Base-by-base conservation (phyloP, 2,797 vertebrate species). In the Melanotaenia maccullochi region DNA sequence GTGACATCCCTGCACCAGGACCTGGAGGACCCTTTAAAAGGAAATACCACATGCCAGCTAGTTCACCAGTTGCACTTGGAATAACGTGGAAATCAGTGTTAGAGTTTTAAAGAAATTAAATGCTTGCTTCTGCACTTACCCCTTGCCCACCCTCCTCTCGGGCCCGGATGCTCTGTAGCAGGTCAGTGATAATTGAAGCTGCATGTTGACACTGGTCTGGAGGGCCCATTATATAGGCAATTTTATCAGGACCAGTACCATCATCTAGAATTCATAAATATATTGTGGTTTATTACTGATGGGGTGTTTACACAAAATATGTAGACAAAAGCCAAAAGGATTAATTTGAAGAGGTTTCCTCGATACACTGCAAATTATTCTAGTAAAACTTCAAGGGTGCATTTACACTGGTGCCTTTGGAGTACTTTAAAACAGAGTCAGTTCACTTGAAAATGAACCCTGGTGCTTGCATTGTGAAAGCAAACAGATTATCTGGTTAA, bases 121-220 rank as follows among this genome's bases (percentile, higher is more conserved):
- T 3, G 4, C 12, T 18, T 18, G 0, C 3, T 0, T 40, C 4
- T 49, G 28, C 12, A 83, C 89, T 35, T 79, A 93, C 94, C 82
- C 91, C 92, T 75, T 95, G 91, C 0, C 94, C 94, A 0, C 93
- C 94, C 75, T 95, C 95, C 69, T 95, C 95, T 71, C 95, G 82
- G 42, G 96, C 97, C 57, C 97, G 85, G 70, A 99, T 96, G 86
- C 96, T 98, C 90, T 98, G 96, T 28, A 99, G 94, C 42, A 99
- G 94, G 30, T 98, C 97, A 2, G 95, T 96, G 90, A 99, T 98
- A 76, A 99, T 97, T 4, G 96, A 94, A 5, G 97, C 97, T 0
- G 97, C 97, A 0, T 99, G 97, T 74, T 98, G 95, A 66, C 97
- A 98, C 72, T 97, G 93, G 69, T 99, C 97, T 0, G 97, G 96